Percentiles rank a stretch among this genome's conserved stretches.
phyloP scores from a whole-genome alignment of 2,888 invertebrate species.

The Apodemia duryi region DNA sequence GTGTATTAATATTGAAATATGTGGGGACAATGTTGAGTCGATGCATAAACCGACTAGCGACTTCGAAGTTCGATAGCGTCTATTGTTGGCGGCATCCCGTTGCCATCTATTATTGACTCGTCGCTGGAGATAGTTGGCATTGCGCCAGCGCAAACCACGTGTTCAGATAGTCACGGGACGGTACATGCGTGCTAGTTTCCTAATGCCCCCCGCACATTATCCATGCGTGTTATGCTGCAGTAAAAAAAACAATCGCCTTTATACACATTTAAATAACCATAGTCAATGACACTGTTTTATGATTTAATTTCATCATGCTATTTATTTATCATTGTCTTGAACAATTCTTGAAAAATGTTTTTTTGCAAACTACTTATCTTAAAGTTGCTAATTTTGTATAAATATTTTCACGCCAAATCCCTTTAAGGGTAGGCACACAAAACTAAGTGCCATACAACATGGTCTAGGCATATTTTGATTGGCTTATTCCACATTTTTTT shows the following conservation, averaged over 20 bases:
- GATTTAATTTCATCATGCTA: too few relatives aligned
- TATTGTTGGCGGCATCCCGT: slow-evolving; percentile 79
- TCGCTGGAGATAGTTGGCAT: slow-evolving; percentile 76
- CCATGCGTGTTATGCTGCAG: background rate
- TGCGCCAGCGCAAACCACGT: slow-evolving; percentile 73
- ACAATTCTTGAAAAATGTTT: too few relatives aligned
- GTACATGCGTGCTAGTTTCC: slow-evolving; percentile 48
- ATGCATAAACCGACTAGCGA: slow-evolving; percentile 18
- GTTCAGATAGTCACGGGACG: slow-evolving; percentile 68
- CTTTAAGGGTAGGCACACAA: background rate
- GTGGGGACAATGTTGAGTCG: slow-evolving; percentile 6
- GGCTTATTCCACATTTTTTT: background rate
- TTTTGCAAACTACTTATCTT: too few relatives aligned
- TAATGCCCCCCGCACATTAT: slow-evolving; percentile 37
- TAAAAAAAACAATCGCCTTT: background rate
- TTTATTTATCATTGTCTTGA: too few relatives aligned
- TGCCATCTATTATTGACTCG: slow-evolving; percentile 78
- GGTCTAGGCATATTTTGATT: background rate
- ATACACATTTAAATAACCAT: background rate
- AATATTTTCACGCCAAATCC: background rate
- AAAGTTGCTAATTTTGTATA: background rate
- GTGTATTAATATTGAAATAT: slow-evolving; percentile 1
- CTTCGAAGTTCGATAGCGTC: slow-evolving; percentile 49
- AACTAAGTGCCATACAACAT: background rate
- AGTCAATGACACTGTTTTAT: background rate